Conservation (phyloP, 2,797 vertebrate genomes). For the Myotis myotis region DNA sequence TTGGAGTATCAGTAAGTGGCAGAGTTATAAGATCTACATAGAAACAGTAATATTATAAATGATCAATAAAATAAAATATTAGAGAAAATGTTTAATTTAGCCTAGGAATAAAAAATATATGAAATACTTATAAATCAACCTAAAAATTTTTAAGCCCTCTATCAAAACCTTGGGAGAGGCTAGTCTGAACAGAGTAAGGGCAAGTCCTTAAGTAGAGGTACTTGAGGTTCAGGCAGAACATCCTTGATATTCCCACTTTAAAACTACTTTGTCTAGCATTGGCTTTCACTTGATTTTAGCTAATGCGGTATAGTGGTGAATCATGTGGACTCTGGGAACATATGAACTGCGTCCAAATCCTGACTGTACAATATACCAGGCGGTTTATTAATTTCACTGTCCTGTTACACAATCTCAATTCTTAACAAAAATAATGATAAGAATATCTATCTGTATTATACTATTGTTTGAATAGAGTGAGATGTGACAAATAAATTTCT, state of each 20-base stretch:
- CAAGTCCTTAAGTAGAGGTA: background rate
- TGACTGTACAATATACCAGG: background rate
- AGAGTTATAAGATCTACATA: background rate
- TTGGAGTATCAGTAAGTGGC: background rate
- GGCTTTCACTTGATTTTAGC: background rate
- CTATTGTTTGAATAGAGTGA: background rate
- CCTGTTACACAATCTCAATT: background rate
- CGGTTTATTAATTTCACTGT: background rate
- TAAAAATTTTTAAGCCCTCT: background rate
- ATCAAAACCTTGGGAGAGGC: background rate
- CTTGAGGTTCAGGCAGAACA: rapidly evolving
- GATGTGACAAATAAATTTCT: background rate
- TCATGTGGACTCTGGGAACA: background rate
- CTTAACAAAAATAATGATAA: background rate
- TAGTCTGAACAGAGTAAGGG: background rate
- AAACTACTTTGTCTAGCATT: background rate
- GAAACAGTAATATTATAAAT: background rate
- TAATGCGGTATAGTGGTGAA: background rate
- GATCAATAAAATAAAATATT: background rate
- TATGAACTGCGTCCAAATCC: background rate
- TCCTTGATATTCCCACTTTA: background rate
- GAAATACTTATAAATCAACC: background rate
- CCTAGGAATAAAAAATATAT: background rate
- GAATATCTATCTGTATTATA: background rate
- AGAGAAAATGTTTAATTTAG: background rate